Conservation (phyloP, 1,140 invertebrate genomes). For the Aradophagus sp. region DNA sequence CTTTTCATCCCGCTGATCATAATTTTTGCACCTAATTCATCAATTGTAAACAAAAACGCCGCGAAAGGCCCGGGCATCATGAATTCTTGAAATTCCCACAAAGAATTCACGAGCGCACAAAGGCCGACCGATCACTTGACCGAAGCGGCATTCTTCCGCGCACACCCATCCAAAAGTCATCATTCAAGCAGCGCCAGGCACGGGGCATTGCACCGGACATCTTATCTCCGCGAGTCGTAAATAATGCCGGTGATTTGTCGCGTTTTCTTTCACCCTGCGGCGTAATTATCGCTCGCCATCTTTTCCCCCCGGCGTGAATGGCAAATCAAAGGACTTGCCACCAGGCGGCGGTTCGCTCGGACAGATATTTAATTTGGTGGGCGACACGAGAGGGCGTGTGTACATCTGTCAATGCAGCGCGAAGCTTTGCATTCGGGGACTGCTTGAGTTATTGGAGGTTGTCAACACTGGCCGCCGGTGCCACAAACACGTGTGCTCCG, state of each 20-base stretch:
- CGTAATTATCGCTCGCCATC: slow-evolving; percentile 49
- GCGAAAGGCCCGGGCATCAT: too few relatives aligned
- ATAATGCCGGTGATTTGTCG: slow-evolving; percentile 31
- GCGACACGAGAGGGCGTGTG: slow-evolving; percentile 61
- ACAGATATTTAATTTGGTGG: slow-evolving; percentile 64
- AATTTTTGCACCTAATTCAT: too few relatives aligned
- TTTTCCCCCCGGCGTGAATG: slow-evolving; percentile 26
- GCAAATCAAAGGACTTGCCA: slow-evolving; percentile 50
- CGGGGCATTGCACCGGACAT: slow-evolving; percentile 31
- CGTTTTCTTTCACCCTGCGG: slow-evolving; percentile 34
- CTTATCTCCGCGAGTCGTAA: slow-evolving; percentile 44
- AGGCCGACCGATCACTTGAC: background rate
- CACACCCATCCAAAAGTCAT: slow-evolving; percentile 3
- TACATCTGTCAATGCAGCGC: slow-evolving; percentile 62
- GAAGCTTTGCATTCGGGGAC: slow-evolving; percentile 59
- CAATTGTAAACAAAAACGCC: too few relatives aligned
- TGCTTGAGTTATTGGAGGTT: slow-evolving; percentile 65
- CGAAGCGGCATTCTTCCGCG: background rate
- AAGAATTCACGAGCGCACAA: too few relatives aligned
- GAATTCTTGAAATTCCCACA: too few relatives aligned
- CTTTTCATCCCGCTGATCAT: too few relatives aligned
- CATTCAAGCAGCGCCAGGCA: background rate
- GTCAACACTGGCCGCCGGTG: slow-evolving; percentile 67
- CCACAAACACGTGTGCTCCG: slow-evolving; percentile 70
- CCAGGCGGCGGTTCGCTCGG: slow-evolving; percentile 44